Base-by-base conservation (phyloP, 2,113 vertebrate genomes). In the Ciconia maguari region DNA sequence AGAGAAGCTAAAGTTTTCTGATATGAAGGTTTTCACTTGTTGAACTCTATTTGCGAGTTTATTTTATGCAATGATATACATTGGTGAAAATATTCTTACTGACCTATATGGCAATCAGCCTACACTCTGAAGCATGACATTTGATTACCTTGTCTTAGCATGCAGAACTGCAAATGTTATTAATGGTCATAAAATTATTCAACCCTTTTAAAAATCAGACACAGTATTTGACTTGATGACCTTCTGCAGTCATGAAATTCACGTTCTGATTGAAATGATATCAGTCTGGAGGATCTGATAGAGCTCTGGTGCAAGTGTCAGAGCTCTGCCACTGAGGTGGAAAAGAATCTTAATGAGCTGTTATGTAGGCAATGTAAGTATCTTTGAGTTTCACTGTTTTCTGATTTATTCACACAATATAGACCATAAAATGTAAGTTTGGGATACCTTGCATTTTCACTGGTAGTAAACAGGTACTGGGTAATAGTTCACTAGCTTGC, bases 171-270 rank as follows among this genome's bases (percentile, higher is more conserved):
- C 75, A 95, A 96, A 93, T 88, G 87, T 96, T 97, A 93, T 90
- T 94, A 97, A 96, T 90, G 97, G 91, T 94, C 95, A 95, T 97
- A 95, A 97, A 97, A 97, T 97, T 94, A 96, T 88, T 62, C 94
- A 96, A 83, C 84, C 95, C 91, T 95, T 97, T 97, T 94, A 97
- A 96, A 96, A 97, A 95, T 96, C 97, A 95, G 96, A 94, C 89
- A 96, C 87, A 94, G 87, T 94, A 74, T 95, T 97, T 97, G 96
- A 97, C 96, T 95, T 90, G 74, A 90, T 22, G 91, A 97, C 97
- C 96, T 95, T 95, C 91, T 77, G 71, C 91, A 94, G 91, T 95
- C 95, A 94, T 93, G 95, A 95, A 97, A 97, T 91, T 92, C 94
- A 91, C 32, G 2, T 95, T 85, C 81, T 89, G 91, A 97, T 94